A percentile compares a stretch with the other conserved stretches of the same genome.
phyloP scores from a whole-genome alignment of 2,113 vertebrate genomes.

The Shinisaurus crocodilurus region DNA sequence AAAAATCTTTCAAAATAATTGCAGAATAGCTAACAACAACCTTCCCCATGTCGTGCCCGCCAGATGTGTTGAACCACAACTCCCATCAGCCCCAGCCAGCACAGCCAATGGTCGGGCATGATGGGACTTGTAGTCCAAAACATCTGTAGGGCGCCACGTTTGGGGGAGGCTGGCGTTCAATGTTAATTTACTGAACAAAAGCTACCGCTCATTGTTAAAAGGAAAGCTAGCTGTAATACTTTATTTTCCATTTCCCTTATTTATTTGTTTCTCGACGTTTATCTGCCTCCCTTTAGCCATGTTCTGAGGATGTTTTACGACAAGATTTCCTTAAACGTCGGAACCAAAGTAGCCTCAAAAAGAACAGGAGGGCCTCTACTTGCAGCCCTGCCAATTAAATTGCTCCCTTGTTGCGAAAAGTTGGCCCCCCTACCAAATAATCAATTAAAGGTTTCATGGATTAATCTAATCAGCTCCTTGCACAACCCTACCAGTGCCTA shows the following conservation, averaged over 20 bases:
- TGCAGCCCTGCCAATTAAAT: background rate
- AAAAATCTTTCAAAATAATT: too few species aligned
- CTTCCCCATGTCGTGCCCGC: too few species aligned
- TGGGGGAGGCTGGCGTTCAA: too few species aligned
- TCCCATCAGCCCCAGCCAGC: too few species aligned
- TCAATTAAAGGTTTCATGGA: background rate
- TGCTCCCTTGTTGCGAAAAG: background rate
- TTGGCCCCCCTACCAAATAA: background rate
- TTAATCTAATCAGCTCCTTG: background rate
- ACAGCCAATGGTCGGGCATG: too few species aligned
- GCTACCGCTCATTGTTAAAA: background rate
- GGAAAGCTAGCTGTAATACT: background rate
- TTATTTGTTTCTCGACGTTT: background rate
- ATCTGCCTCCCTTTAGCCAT: background rate
- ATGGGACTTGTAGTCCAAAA: too few species aligned
- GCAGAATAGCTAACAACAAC: too few species aligned
- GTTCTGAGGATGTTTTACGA: background rate
- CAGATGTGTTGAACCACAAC: too few species aligned
- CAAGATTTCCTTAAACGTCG: background rate
- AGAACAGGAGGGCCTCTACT: background rate
- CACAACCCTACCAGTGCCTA: background rate
- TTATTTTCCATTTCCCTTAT: background rate
- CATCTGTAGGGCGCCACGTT: too few species aligned
- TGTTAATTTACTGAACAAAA: background rate
- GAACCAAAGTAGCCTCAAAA: background rate